phyloP scores from a whole-genome alignment of 2,113 vertebrate species.

The Prochilodus magdalenae region DNA sequence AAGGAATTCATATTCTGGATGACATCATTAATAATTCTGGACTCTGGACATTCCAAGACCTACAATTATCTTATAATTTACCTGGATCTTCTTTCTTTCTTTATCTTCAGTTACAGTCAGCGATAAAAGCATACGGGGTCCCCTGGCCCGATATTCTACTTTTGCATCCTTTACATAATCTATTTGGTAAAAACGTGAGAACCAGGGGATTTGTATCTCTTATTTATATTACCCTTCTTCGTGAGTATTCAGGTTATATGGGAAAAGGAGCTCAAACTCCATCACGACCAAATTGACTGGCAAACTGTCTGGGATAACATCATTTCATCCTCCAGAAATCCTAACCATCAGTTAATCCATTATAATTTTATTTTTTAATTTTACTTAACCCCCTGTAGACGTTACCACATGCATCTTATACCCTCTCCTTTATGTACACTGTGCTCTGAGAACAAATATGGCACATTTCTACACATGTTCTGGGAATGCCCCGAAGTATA shows the following conservation, averaged over 20 bases:
- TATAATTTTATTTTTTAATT: neutral
- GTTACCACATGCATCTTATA: neutral
- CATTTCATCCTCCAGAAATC: neutral
- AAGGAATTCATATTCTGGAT: neutral
- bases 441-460: neutral
- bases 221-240: neutral
- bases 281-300: neutral
- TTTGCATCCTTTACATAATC: neutral
- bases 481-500: neutral
- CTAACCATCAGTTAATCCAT: neutral
- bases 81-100: neutral
- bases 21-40: neutral
- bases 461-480: neutral
- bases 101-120: neutral
- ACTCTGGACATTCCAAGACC: neutral
- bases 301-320: neutral
- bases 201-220: neutral
- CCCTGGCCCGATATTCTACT: neutral
- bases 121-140: neutral
- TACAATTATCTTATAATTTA: neutral
- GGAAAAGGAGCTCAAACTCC: neutral
- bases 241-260: neutral
- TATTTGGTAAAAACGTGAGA: neutral
- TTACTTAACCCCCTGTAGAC: neutral
- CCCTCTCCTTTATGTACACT: neutral